Evolutionary conservation across 2,797 vertebrate genomes (phyloP).

Genomic region (Hipposideros larvatus): DNA sequence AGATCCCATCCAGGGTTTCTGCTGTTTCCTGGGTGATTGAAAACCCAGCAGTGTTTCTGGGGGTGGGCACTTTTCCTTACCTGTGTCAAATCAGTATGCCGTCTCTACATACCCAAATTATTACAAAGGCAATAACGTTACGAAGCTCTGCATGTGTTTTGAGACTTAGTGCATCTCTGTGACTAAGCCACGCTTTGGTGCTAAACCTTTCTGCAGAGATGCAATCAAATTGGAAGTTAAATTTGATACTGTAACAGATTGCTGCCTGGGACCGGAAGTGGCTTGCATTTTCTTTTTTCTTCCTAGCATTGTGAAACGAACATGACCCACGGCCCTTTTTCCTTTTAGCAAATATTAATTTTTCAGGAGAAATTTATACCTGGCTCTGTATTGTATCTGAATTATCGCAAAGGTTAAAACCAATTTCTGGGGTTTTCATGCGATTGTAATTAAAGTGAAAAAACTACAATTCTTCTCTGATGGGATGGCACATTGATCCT

Average conservation of each 20-base stretch:
- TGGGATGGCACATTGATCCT: not conserved
- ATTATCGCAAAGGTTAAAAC: constrained; percentile 14
- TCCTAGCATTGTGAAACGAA: constrained; percentile 19
- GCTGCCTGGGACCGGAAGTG: constrained; percentile 48
- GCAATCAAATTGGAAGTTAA: constrained; percentile 55
- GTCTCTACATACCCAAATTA: not conserved
- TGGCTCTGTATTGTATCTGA: constrained; percentile 36
- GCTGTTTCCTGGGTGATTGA: not conserved
- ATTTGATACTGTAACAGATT: constrained; percentile 7
- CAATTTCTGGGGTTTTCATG: not conserved
- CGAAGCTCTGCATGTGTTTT: not conserved
- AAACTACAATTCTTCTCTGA: not conserved
- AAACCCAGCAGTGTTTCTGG: not conserved
- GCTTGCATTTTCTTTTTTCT: constrained; percentile 23
- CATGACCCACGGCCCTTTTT: constrained; percentile 54
- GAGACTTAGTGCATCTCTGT: not conserved
- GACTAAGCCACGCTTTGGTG: not conserved
- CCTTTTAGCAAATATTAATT: constrained; percentile 71
- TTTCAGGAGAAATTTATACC: constrained; percentile 59
- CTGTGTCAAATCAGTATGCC: not conserved
- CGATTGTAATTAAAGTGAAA: constrained; percentile 27
- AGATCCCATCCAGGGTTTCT: not conserved
- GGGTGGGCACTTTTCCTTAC: not conserved
- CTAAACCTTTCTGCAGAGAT: constrained; percentile 44
- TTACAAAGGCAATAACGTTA: not conserved